Evolutionary conservation across 2,113 vertebrate species (phyloP), one percentile per base, ranked within the genome.

Genomic region (Corythornis vintsioides): DNA sequence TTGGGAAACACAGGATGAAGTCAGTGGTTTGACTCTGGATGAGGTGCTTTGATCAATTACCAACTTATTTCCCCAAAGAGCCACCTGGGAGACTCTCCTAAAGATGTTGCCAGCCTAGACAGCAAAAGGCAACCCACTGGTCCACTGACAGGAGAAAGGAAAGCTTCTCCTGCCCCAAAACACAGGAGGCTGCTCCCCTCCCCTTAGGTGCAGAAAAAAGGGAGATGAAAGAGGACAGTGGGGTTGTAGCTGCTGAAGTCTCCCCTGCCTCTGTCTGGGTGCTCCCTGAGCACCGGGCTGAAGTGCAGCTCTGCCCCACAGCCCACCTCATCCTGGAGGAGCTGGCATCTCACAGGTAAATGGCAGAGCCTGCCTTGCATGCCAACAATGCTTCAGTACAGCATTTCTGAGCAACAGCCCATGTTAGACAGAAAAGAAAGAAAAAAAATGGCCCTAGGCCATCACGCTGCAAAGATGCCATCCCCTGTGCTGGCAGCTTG

Each of bases 311-410:
- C 65, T 87, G 40, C 33, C 78, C 13, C 61, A 31, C 24, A 33
- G 64, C 43, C 56, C 33, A 29, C 29, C 73, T 42, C 40, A 24
- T 17, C 60, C 64, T 14, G 25, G 48, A 76, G 40, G 29, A 56
- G 48, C 43, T 2, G 2, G 7, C 18, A 21, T 50, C 64, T 71
- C 56, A 5, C 59, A 28, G 45, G 42, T 20, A n/a, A 72, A 25
- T 1, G 4, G 50, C 74, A 75, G 60, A 70, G 25, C 33, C 69
- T 47, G 3, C 45, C 47, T n/a, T 2, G 1, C 11, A 1, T 1
- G 1, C 25, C 81, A 83, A 47, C 92, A 61, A 24, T 67, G 73
- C 66, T 63, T 18, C 52, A 33, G 57, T 3, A 18, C 70, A 65
- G 80, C 90, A 28, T 7, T 59, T 29, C 76, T n/a, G 33, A 91